Percentiles rank a stretch among this genome's conserved stretches.
Conservation (phyloP, 2,113 vertebrate genomes). For the Sminthopsis crassicaudata region DNA sequence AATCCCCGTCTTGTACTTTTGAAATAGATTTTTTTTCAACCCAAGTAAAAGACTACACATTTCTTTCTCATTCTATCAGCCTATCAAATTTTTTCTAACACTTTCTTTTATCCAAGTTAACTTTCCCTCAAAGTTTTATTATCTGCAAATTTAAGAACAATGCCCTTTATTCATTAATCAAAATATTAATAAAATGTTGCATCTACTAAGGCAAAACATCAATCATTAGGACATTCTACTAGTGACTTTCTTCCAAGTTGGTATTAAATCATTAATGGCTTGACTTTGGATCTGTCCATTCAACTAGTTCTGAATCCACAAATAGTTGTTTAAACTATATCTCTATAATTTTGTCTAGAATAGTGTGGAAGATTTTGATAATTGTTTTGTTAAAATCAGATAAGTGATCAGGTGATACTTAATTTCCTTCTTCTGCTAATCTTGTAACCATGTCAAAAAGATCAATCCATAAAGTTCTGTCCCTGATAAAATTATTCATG, state of each 20-base stretch:
- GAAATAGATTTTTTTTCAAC: not conserved
- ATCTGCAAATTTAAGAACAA: not conserved
- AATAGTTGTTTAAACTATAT: not conserved
- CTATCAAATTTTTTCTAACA: not conserved
- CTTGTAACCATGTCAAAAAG: not conserved
- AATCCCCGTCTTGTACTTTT: not conserved
- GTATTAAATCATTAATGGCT: not conserved
- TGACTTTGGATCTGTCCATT: not conserved
- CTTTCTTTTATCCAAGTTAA: not conserved
- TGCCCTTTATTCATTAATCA: not conserved
- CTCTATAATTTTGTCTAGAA: not conserved
- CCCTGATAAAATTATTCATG: not conserved
- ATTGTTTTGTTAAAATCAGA: not conserved
- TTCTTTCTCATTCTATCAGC: not conserved
- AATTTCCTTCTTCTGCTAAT: not conserved
- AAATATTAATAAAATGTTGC: not conserved
- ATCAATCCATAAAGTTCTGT: not conserved
- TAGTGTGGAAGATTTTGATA: not conserved
- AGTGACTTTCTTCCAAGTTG: not conserved
- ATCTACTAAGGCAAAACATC: not conserved
- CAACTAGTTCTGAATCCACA: not conserved
- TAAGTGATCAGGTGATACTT: not conserved
- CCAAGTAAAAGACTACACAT: not conserved
- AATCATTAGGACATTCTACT: not conserved
- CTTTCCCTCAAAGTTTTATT: not conserved